Conservation (phyloP, 1,140 invertebrate genomes). For the Bemisia tabaci region DNA sequence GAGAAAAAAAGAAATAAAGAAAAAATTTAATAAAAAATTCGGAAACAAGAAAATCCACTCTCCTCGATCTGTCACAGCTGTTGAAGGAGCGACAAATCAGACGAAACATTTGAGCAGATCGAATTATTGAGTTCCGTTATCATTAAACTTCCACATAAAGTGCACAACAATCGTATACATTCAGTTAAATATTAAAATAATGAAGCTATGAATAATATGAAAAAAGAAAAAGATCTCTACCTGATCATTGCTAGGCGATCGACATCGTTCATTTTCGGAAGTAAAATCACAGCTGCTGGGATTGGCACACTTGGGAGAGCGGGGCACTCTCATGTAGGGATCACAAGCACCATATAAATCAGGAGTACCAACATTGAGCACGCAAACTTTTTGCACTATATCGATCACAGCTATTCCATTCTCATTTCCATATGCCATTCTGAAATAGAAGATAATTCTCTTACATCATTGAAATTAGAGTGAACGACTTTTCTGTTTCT, state of each 20-base stretch:
- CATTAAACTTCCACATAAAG: no score
- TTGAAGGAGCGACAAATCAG: background rate
- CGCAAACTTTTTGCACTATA: conserved; percentile 77
- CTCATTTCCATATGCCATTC: conserved; percentile 93
- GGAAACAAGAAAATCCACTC: conserved; percentile 6
- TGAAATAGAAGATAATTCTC: conserved; percentile 39
- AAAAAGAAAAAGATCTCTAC: no score
- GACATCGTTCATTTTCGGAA: conserved; percentile 49
- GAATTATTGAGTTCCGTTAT: no score
- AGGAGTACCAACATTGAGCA: conserved; percentile 67
- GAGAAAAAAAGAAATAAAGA: conserved; percentile 2
- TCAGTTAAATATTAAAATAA: conserved; percentile 8
- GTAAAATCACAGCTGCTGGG: conserved; percentile 28
- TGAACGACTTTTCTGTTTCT: no score
- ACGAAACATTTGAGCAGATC: no score
- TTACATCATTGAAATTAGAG: no score
- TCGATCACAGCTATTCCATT: conserved; percentile 87
- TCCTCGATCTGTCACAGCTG: background rate
- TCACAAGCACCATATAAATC: conserved; percentile 80
- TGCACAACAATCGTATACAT: conserved; percentile 1
- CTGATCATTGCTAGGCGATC: conserved; percentile 84
- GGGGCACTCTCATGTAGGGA: conserved; percentile 70
- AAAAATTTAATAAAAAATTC: background rate
- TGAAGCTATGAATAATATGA: background rate
- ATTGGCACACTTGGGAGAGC: conserved; percentile 56